Evolutionary conservation across 92 coral and sea anemone species (phyloP).

Genomic region (Porites rus): DNA sequence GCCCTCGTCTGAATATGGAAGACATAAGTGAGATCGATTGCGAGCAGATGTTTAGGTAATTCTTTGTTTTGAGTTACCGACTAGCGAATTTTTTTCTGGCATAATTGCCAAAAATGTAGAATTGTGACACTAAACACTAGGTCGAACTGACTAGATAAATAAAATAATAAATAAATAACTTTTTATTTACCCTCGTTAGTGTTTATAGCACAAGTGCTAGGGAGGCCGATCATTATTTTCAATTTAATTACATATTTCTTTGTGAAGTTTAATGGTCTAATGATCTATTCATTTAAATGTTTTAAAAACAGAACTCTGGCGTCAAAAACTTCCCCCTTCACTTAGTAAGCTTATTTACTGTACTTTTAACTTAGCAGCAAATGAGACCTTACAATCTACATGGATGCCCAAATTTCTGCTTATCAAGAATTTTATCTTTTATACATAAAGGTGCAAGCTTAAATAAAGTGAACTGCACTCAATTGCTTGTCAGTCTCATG

Average conservation of each 20-base stretch:
- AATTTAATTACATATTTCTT: no score
- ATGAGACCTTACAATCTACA: slow-evolving; percentile 32
- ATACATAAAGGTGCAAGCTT: slow-evolving; percentile 28
- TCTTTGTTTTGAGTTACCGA: slow-evolving; percentile 16
- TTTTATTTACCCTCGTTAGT: no score
- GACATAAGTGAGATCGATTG: slow-evolving; percentile 47
- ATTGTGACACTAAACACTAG: slow-evolving; percentile 33
- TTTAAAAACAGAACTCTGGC: slow-evolving; percentile 28
- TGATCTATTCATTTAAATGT: slow-evolving; percentile 16
- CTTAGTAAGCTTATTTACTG: slow-evolving; percentile 31
- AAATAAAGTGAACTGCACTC: slow-evolving; percentile 36
- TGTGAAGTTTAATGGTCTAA: no score
- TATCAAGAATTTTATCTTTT: slow-evolving; percentile 27
- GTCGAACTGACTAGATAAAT: slow-evolving; percentile 1
- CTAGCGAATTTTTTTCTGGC: slow-evolving; percentile 9
- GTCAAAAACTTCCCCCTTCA: slow-evolving; percentile 17
- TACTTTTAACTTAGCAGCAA: slow-evolving; percentile 10
- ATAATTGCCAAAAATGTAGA: slow-evolving; percentile 29
- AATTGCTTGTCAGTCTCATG: slow-evolving; percentile 38
- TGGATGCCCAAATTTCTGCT: slow-evolving; percentile 18
- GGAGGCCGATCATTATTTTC: no score
- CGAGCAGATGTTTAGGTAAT: slow-evolving; percentile 53
- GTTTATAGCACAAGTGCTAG: no score
- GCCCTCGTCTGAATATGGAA: slow-evolving; percentile 46
- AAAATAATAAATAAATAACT: no score